Percentiles rank a stretch among this genome's conserved stretches.
Evolutionary conservation across 2,888 invertebrate genomes (phyloP).

Genomic region (Nomada lathburiana): DNA sequence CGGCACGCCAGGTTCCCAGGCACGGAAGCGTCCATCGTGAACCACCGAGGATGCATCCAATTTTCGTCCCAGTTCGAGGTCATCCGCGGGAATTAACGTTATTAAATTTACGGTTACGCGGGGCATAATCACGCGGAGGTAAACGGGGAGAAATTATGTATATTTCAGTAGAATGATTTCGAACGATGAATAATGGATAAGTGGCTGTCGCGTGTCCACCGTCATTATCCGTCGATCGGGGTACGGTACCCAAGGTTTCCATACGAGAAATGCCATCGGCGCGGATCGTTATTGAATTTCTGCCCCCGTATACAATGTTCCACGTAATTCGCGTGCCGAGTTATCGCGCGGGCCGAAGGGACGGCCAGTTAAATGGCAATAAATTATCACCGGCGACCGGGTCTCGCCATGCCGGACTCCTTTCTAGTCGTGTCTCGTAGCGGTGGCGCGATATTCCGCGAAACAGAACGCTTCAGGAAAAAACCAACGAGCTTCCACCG

Average conservation of each 20-base stretch:
- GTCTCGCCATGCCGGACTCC: constrained; percentile 19
- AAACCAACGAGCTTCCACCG: not conserved
- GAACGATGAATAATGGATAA: constrained; percentile 83
- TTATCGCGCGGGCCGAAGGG: constrained; percentile 62
- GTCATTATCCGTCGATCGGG: constrained; percentile 76
- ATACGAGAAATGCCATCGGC: constrained; percentile 61
- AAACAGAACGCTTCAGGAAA: constrained; percentile 16
- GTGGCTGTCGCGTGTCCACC: constrained; percentile 83
- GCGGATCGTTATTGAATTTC: constrained; percentile 69
- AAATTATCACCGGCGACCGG: constrained; percentile 61
- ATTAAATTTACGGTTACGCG: constrained; percentile 47
- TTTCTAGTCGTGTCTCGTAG: constrained; percentile 51
- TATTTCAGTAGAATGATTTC: constrained; percentile 78
- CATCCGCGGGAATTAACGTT: constrained; percentile 19
- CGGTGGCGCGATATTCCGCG: constrained; percentile 32
- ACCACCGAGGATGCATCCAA: constrained; percentile 8
- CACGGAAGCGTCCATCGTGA: constrained; percentile 11
- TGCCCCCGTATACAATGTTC: constrained; percentile 55
- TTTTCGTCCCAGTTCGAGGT: constrained; percentile 14
- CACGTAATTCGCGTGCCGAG: constrained; percentile 68
- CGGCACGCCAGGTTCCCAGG: not conserved
- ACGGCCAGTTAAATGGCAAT: constrained; percentile 65
- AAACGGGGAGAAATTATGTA: constrained; percentile 71
- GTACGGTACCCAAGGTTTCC: constrained; percentile 29
- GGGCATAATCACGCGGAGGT: constrained; percentile 38